Evolutionary conservation across 2,797 vertebrate genomes (phyloP).

Genomic region (Furcifer pardalis): DNA sequence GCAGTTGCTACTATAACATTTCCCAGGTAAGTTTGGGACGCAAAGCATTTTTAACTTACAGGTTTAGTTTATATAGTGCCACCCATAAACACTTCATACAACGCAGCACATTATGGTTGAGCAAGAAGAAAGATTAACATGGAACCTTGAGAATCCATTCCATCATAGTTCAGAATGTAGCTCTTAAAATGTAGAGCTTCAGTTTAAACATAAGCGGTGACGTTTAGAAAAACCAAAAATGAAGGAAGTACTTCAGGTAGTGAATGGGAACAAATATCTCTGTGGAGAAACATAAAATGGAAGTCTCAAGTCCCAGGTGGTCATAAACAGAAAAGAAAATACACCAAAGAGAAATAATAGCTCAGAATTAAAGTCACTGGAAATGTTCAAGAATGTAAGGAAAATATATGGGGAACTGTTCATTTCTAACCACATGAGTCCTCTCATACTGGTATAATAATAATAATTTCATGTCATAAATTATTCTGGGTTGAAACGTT

Average conservation of each 20-base stretch:
- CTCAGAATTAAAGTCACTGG: background rate
- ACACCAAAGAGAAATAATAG: background rate
- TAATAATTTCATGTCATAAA: too few species aligned
- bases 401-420: background rate
- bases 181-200: conserved; percentile 17
- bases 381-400: background rate
- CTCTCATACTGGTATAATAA: too few species aligned
- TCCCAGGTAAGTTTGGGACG: conserved; percentile 3
- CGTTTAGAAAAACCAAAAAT: conserved; percentile 22
- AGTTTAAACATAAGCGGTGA: conserved; percentile 24
- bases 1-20: conserved; percentile 7
- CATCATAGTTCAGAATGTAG: background rate
- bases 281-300: conserved; percentile 16
- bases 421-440: background rate
- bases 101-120: background rate
- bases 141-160: background rate
- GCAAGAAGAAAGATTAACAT: conserved; percentile 27
- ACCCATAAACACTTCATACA: conserved; percentile 8
- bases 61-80: background rate
- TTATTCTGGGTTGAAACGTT: too few species aligned
- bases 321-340: conserved; percentile 30
- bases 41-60: background rate
- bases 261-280: conserved; percentile 12
- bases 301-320: background rate
- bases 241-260: background rate